phyloP scores from a whole-genome alignment of 2,113 vertebrate genomes.

The Cyanoderma ruficeps region DNA sequence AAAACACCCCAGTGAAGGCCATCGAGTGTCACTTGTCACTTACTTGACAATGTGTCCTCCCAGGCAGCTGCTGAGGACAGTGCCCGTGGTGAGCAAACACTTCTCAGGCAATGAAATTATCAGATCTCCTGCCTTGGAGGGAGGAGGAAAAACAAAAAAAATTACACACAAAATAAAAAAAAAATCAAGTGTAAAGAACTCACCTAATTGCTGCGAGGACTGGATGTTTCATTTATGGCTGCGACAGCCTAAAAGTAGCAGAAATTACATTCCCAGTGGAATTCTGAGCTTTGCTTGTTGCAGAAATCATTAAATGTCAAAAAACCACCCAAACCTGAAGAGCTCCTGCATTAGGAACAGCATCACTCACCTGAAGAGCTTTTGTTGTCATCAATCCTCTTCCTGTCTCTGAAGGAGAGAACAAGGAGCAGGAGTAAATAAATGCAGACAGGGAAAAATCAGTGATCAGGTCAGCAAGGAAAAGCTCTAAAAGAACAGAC shows the following conservation, averaged over 20 bases:
- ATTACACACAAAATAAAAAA: neutral
- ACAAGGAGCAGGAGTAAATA: neutral
- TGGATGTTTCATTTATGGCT: neutral
- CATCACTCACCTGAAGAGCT: slow-evolving; percentile 76
- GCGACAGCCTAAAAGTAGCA: neutral
- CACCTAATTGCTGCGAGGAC: neutral
- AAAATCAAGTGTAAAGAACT: neutral
- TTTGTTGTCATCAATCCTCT: slow-evolving; percentile 86
- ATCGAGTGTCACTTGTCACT: slow-evolving; percentile 14
- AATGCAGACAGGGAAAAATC: neutral
- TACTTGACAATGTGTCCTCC: slow-evolving; percentile 84
- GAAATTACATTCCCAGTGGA: neutral
- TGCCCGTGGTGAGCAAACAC: slow-evolving; percentile 88
- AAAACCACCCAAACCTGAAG: neutral
- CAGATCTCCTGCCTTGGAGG: slow-evolving; percentile 79
- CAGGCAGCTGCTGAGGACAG: slow-evolving; percentile 85
- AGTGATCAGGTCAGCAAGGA: neutral
- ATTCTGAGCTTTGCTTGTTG: neutral
- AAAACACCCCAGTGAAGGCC: neutral
- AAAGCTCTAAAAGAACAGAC: neutral
- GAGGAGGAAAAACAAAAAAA: neutral
- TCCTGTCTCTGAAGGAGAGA: slow-evolving; percentile 79
- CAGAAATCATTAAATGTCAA: neutral
- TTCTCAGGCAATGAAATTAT: slow-evolving; percentile 88
- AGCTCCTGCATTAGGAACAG: neutral